phyloP scores from a whole-genome alignment of 2,797 vertebrate species.

The Notolabrus celidotus region DNA sequence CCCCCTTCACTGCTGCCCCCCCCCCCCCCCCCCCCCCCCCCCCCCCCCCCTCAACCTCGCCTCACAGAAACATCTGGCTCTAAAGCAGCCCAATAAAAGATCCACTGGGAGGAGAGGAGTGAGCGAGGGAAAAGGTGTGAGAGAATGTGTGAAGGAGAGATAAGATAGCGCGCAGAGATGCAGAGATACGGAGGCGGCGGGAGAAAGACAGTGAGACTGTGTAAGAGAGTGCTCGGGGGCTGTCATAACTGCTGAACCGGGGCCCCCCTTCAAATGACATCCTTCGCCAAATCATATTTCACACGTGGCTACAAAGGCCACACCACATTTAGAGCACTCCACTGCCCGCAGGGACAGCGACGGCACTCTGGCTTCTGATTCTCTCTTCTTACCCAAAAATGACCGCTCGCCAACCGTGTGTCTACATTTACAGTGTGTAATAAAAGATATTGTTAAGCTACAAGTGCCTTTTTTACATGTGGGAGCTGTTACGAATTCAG shows the following conservation, averaged over 20 bases:
- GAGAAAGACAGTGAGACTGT: conserved; percentile 43
- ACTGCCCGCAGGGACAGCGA: conserved; percentile 57
- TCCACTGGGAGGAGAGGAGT: conserved; percentile 53
- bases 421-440: conserved; percentile 52
- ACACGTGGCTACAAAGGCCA: conserved; percentile 72
- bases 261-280: conserved; percentile 70
- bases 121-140: conserved; percentile 62
- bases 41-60: conserved; percentile 30
- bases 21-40: conserved; percentile 2
- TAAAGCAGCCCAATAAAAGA: conserved; percentile 72
- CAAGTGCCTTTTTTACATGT: conserved; percentile 11
- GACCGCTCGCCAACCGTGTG: conserved; percentile 41
- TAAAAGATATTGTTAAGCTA: conserved; percentile 40
- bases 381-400: conserved; percentile 43
- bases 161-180: conserved; percentile 47
- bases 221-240: conserved; percentile 58
- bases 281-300: conserved; percentile 77
- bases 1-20: conserved; percentile 9
- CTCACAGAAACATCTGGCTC: conserved; percentile 70
- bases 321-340: conserved; percentile 64
- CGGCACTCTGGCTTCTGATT: conserved; percentile 49
- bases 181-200: conserved; percentile 42
- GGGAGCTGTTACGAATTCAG: conserved; percentile 22
- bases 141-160: conserved; percentile 68
- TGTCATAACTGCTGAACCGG: conserved; percentile 74